Conservation (phyloP, 2,797 vertebrate genomes). For the Brotula barbata region DNA sequence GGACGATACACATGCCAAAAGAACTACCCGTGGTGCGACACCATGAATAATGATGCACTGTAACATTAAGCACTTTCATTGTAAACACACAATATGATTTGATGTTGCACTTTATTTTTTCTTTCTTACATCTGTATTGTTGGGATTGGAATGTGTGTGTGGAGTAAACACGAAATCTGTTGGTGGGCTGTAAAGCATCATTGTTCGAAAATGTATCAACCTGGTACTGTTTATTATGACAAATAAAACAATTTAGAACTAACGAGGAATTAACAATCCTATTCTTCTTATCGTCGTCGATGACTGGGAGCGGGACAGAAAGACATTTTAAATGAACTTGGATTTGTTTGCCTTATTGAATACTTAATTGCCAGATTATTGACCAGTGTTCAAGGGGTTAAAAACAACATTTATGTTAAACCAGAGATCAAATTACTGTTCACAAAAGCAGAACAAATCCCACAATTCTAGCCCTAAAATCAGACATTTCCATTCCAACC, state of each 20-base stretch:
- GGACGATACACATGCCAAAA: background rate
- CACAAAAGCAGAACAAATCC: conserved; percentile 2
- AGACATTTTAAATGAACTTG: too few relatives aligned
- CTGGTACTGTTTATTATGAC: background rate
- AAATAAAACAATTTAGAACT: conserved; percentile 3
- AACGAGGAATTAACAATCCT: background rate
- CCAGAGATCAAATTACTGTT: too few relatives aligned
- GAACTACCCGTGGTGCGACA: background rate
- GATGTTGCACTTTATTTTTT: conserved; percentile 21
- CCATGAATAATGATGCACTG: conserved; percentile 13
- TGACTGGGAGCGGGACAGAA: too few relatives aligned
- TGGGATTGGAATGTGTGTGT: background rate
- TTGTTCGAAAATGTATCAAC: too few relatives aligned
- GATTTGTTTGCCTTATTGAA: too few relatives aligned
- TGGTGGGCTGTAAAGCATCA: too few relatives aligned
- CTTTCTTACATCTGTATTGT: conserved; percentile 9
- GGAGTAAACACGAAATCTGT: background rate
- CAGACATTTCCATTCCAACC: too few relatives aligned
- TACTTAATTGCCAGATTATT: too few relatives aligned
- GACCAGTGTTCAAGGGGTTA: too few relatives aligned
- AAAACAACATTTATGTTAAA: too few relatives aligned
- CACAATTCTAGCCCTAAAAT: too few relatives aligned
- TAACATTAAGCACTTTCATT: conserved; percentile 14
- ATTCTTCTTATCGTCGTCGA: background rate
- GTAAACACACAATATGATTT: conserved; percentile 3